Evolutionary conservation across 1,140 invertebrate species (phyloP).

Genomic region (Papilio machaon): DNA sequence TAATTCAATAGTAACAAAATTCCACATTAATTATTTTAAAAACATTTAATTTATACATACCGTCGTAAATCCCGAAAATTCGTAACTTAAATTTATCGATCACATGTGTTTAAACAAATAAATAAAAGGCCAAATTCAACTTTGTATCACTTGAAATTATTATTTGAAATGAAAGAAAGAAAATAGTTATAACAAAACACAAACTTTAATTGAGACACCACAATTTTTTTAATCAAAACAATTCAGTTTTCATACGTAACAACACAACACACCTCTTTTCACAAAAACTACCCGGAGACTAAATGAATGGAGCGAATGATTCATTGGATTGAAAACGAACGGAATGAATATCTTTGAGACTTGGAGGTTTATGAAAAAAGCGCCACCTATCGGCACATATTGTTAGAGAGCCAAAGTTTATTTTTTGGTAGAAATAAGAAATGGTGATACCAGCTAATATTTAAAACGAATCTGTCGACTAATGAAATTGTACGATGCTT

Average conservation of each 20-base stretch:
- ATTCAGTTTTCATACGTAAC: constrained; percentile 37
- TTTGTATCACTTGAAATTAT: constrained; percentile 22
- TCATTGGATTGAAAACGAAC: constrained; percentile 45
- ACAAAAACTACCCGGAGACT: constrained; percentile 54
- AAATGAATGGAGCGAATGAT: constrained; percentile 59
- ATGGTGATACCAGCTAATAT: not conserved
- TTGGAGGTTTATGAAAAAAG: not conserved
- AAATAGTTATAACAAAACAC: constrained; percentile 15
- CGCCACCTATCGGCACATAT: constrained; percentile 35
- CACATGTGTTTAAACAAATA: constrained; percentile 71
- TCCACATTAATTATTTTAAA: constrained; percentile 41
- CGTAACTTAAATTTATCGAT: constrained; percentile 65
- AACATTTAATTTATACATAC: constrained; percentile 72
- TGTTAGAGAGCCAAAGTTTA: not conserved
- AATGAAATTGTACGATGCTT: no score
- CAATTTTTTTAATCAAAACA: constrained; percentile 33
- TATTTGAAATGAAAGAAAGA: constrained; percentile 14
- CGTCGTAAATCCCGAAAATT: constrained; percentile 59
- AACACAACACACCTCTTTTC: constrained; percentile 41
- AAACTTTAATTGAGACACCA: constrained; percentile 30
- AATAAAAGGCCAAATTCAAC: constrained; percentile 46
- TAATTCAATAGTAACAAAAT: constrained; percentile 36
- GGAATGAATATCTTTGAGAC: constrained; percentile 36
- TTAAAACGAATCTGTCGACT: not conserved
- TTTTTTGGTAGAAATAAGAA: not conserved